phyloP scores from a whole-genome alignment of 2,113 vertebrate genomes.

The Lonchura striata region DNA sequence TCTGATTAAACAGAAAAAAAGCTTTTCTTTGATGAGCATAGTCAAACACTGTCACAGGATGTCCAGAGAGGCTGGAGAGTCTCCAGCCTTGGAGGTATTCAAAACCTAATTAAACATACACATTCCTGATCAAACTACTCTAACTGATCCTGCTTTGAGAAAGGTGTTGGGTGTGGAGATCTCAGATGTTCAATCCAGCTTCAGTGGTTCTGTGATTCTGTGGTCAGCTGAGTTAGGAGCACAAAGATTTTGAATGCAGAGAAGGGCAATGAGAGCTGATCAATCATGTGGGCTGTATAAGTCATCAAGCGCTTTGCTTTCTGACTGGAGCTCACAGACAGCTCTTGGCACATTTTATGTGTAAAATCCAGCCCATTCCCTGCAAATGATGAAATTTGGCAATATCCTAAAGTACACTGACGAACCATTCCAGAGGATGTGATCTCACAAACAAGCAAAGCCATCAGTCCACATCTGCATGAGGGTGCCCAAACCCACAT shows the following conservation, averaged over 20 bases:
- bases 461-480: not conserved
- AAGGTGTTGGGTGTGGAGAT: not conserved
- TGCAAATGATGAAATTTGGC: not conserved
- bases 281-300: not conserved
- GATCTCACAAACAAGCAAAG: not conserved
- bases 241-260: not conserved
- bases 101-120: not conserved
- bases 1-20: not conserved
- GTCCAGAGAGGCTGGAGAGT: not conserved
- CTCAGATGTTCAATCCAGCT: not conserved
- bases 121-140: not conserved
- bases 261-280: not conserved
- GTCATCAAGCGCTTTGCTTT: not conserved
- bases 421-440: not conserved
- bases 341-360: constrained; percentile 19
- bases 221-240: not conserved
- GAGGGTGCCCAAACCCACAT: not conserved
- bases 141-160: not conserved
- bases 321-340: not conserved
- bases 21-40: not conserved
- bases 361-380: not conserved
- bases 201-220: not conserved
- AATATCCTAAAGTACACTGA: not conserved
- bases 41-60: not conserved
- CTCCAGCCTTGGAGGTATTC: not conserved